These are phyloP conservation scores for Galemys pyrenaicus DNA, from an alignment of 2,113 vertebrate species.

Conservation along the genomic window DNA sequence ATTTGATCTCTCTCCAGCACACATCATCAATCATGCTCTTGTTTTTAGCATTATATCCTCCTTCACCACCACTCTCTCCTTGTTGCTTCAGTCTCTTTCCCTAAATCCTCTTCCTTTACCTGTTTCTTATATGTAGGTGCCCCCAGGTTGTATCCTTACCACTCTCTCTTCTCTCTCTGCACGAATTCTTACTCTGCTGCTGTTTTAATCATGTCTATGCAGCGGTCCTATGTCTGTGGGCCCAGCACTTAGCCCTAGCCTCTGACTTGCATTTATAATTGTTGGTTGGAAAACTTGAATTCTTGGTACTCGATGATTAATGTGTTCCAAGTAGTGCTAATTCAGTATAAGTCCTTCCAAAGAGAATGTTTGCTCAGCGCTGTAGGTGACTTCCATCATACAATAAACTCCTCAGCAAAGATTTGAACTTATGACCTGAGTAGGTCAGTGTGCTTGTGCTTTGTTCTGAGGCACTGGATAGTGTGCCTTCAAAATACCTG, in stretches of 20 bases:
- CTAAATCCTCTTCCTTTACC: constrained; percentile 1
- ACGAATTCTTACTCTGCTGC: not conserved
- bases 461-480: constrained; percentile 3
- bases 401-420: constrained; percentile 6
- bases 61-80: not conserved
- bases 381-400: not conserved
- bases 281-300: constrained; percentile 27
- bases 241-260: not conserved
- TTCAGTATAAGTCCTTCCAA: not conserved
- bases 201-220: constrained; percentile 22
- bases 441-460: not conserved
- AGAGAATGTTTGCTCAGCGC: constrained; percentile 36
- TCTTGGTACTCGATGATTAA: constrained; percentile 27
- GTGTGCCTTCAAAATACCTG: constrained; percentile 44
- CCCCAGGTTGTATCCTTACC: not conserved
- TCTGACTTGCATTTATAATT: constrained; percentile 51
- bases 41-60: not conserved
- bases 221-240: not conserved
- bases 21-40: not conserved
- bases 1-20: not conserved
- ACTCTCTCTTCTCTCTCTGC: not conserved
- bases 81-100: constrained; percentile 15
- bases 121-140: not conserved
- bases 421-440: constrained; percentile 36
- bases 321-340: constrained; percentile 53